Percentiles rank a stretch among this genome's conserved stretches.
Evolutionary conservation across 2,888 invertebrate genomes (phyloP).

Genomic region (Hirtodrosophila alboralis): DNA sequence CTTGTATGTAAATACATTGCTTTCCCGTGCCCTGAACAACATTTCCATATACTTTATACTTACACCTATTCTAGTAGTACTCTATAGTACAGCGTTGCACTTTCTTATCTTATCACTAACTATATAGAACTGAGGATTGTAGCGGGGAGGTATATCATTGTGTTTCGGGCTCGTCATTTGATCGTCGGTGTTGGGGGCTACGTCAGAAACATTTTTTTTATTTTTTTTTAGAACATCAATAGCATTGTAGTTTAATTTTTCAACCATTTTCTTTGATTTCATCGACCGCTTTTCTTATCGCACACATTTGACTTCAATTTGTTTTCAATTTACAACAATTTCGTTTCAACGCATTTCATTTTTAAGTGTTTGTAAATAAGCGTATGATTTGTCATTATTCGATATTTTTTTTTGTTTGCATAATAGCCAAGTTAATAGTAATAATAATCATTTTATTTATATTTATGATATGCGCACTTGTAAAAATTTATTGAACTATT

Average conservation of each 20-base stretch:
- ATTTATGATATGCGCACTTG: slow-evolving; percentile 21
- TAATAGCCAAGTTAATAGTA: slow-evolving; percentile 27
- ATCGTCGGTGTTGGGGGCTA: slow-evolving; percentile 28
- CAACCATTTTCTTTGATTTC: slow-evolving; percentile 69
- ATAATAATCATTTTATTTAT: slow-evolving; percentile 4
- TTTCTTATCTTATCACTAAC: slow-evolving; percentile 51
- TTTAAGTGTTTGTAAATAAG: slow-evolving; percentile 63
- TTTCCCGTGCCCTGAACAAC: slow-evolving; percentile 33
- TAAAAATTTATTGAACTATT: slow-evolving; percentile 29
- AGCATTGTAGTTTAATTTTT: slow-evolving; percentile 62
- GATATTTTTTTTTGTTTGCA: slow-evolving; percentile 65
- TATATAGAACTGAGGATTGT: too few relatives aligned
- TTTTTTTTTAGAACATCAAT: slow-evolving; percentile 24
- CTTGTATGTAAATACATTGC: slow-evolving; percentile 69
- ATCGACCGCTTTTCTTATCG: slow-evolving; percentile 57
- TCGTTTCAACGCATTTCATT: slow-evolving; percentile 46
- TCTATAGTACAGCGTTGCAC: slow-evolving; percentile 34
- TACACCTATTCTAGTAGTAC: too few relatives aligned
- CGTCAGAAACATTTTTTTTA: slow-evolving; percentile 11
- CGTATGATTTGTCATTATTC: slow-evolving; percentile 56
- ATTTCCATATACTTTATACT: slow-evolving; percentile 48
- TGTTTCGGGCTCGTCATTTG: slow-evolving; percentile 51
- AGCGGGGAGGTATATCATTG: not conserved
- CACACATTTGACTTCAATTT: slow-evolving; percentile 66
- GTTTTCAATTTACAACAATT: slow-evolving; percentile 80